Conservation (phyloP, 2,113 vertebrate species). For the Pelecanus crispus region DNA sequence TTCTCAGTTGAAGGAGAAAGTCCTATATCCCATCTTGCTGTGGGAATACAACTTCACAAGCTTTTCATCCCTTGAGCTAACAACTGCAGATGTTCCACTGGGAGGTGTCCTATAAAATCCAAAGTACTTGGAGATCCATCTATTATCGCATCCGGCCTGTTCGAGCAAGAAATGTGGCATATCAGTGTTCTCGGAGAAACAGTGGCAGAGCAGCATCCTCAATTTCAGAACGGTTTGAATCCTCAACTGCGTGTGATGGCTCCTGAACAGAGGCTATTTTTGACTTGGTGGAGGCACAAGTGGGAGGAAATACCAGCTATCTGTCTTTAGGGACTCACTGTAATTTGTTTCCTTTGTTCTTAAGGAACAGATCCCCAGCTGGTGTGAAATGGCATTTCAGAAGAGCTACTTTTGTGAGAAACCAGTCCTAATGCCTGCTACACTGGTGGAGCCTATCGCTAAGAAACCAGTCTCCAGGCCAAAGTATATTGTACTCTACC, state of each 20-base stretch:
- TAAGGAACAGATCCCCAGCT: constrained; percentile 8
- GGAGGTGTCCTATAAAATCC: constrained; percentile 10
- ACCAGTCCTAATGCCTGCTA: neutral
- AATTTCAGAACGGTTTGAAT: neutral
- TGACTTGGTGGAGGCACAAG: constrained; percentile 24
- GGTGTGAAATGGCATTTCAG: neutral
- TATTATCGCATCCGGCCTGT: neutral
- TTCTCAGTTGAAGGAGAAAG: constrained; percentile 42
- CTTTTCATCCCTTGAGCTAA: constrained; percentile 1
- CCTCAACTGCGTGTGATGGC: neutral
- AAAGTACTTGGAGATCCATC: constrained; percentile 4
- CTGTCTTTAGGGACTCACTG: neutral
- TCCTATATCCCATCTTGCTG: neutral
- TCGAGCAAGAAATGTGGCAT: neutral
- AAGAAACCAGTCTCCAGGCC: neutral
- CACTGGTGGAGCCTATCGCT: neutral
- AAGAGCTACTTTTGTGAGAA: neutral
- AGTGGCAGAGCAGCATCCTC: neutral
- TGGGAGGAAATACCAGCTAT: constrained; percentile 45
- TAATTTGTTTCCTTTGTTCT: constrained; percentile 46
- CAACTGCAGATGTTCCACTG: neutral
- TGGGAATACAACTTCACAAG: neutral
- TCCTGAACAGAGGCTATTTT: constrained; percentile 31
- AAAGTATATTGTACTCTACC: neutral
- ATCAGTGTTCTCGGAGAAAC: neutral